phyloP scores from a whole-genome alignment of 2,888 invertebrate species.

The Epistrophe grossulariae region DNA sequence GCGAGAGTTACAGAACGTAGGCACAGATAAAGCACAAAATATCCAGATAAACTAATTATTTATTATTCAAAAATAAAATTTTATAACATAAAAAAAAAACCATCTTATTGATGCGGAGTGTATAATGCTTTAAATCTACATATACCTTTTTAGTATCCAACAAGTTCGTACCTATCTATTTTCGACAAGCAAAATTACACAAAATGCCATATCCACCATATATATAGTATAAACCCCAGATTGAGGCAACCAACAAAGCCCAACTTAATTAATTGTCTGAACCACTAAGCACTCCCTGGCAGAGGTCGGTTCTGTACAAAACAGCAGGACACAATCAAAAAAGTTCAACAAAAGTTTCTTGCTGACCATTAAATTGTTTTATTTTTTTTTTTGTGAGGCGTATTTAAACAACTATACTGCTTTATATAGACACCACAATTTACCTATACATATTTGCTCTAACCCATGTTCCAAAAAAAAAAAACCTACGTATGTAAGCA shows the following conservation, averaged over 20 bases:
- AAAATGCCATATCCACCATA: not conserved
- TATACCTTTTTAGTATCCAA: no score
- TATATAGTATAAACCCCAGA: not conserved
- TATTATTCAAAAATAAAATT: no score
- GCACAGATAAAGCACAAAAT: no score
- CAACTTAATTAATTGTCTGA: constrained; percentile 45
- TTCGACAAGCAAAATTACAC: not conserved
- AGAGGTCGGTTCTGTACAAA: not conserved
- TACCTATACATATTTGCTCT: not conserved
- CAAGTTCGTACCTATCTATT: not conserved
- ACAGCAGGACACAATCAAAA: constrained; percentile 16
- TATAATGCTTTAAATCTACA: no score
- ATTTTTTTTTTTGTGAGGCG: not conserved
- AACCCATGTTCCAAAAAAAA: not conserved
- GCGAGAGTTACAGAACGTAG: no score
- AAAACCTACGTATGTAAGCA: not conserved
- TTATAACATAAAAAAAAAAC: no score
- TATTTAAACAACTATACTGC: not conserved
- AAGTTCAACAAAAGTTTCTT: constrained; percentile 11
- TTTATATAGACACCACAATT: not conserved
- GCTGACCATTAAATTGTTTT: not conserved
- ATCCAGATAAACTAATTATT: no score
- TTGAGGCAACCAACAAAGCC: constrained; percentile 30
- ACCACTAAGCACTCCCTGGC: constrained; percentile 27
- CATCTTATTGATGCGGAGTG: no score